These are phyloP conservation scores for Hypomecis punctinalis DNA, from an alignment of 2,888 invertebrate genomes.

Conservation along the genomic window DNA sequence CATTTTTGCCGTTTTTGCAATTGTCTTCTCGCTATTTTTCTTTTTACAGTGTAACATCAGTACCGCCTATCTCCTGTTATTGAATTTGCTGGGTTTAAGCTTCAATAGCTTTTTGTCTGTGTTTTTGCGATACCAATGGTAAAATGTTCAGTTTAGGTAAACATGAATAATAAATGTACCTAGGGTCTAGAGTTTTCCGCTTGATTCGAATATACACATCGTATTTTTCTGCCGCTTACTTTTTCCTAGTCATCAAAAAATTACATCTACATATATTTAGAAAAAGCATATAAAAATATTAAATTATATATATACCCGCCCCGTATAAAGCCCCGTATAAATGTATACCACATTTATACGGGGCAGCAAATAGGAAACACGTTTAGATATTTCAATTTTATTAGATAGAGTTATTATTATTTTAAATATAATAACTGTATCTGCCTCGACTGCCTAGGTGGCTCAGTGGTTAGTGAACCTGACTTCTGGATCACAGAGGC, in stretches of 20 bases:
- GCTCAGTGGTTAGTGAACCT: too few relatives aligned
- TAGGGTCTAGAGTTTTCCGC: constrained; percentile 6
- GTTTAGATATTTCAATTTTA: too few relatives aligned
- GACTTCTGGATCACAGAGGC: too few relatives aligned
- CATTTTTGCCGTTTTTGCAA: constrained; percentile 78
- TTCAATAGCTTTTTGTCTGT: constrained; percentile 14
- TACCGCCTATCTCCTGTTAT: constrained; percentile 53
- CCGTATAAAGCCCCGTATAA: too few relatives aligned
- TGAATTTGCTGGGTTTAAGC: constrained; percentile 47
- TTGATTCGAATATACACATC: not conserved
- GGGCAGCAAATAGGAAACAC: too few relatives aligned
- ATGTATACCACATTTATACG: too few relatives aligned
- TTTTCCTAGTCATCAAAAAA: not conserved
- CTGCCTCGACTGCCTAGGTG: too few relatives aligned
- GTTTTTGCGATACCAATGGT: constrained; percentile 10
- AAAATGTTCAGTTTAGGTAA: constrained; percentile 15
- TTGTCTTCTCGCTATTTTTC: constrained; percentile 69
- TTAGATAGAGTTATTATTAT: too few relatives aligned
- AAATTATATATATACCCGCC: too few relatives aligned
- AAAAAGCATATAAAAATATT: too few relatives aligned
- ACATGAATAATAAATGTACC: constrained; percentile 2
- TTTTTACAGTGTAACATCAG: constrained; percentile 62
- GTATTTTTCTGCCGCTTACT: not conserved
- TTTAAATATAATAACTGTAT: too few relatives aligned
- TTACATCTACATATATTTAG: too few relatives aligned